Base-by-base conservation (phyloP, 2,113 vertebrate genomes). In the Rhadina sibilatrix region DNA sequence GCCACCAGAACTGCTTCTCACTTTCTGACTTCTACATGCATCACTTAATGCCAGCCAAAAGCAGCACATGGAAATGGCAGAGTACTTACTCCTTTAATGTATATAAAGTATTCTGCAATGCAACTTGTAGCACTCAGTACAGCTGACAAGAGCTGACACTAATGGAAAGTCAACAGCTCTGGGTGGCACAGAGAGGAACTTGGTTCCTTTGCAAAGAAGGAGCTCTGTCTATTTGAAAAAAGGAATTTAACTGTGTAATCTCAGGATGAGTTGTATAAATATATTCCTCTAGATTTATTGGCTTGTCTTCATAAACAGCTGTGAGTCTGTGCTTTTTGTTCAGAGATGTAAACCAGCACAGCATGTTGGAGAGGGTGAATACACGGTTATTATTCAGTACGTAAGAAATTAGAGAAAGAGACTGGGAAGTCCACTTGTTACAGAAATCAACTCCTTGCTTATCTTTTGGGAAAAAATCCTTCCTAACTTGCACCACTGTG, bases 241-340 rank as follows among this genome's bases (percentile, higher is more conserved):
- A 80, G 38, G 42, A 4, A 3, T 70, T 77, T 83, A 92, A 87
- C 92, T 84, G 65, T 22, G 63, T 87, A 61, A 92, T 89, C 61
- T 82, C 72, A 68, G 83, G 76, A 42, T 64, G 72, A 87, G 16
- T 79, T 92, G 70, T 87, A 89, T 42, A 93, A 95, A 89, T 76
- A 61, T 57, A 92, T 96, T 92, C 69, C 69, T 69, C 66, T 42
- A 91, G 80, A 95, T 92, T 92, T 89, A 94, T 56, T 92, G 83
- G 79, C 88, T 92, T 88, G 75, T 90, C 80, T 90, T 94, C 94
- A 81, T 59, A 89, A 95, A 74, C 90, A 95, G 77, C 86, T 93
- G 85, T 74, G 85, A 93, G 71, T 30, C 65, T 90, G 76, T 78
- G 79, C 76, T 92, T 97, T 87, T 77, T 71, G 33, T 88, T 96